A percentile compares a stretch with the other conserved stretches of the same genome.
Evolutionary conservation across 35 echinoderm and acorn worm species (phyloP).

Genomic region (Ophioderma brevispina): DNA sequence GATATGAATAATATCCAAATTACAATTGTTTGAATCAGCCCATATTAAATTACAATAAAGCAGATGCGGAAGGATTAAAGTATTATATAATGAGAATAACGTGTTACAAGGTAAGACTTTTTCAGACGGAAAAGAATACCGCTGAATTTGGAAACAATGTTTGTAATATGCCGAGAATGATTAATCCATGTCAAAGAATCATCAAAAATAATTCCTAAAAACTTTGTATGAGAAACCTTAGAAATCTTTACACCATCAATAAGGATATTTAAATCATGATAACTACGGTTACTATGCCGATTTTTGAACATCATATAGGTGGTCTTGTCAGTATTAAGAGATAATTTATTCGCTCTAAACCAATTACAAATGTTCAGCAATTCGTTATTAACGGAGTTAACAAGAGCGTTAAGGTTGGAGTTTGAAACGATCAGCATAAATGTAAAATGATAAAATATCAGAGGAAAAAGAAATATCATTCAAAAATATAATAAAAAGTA

Average conservation of each 20-base stretch:
- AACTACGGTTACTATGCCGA: too few species aligned
- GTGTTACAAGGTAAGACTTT: background rate
- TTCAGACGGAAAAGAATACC: background rate
- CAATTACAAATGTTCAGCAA: background rate
- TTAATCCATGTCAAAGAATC: background rate
- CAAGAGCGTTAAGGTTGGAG: background rate
- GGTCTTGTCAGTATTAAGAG: too few species aligned
- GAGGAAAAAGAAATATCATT: conserved; percentile 16
- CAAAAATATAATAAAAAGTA: conserved; percentile 42
- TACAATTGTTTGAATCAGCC: background rate
- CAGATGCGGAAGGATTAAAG: background rate
- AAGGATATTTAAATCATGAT: too few species aligned
- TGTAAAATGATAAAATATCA: background rate
- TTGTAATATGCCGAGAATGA: background rate
- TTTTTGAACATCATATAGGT: too few species aligned
- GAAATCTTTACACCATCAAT: too few species aligned
- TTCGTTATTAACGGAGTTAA: background rate
- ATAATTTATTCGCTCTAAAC: background rate
- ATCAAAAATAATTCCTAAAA: background rate
- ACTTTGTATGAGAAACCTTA: background rate
- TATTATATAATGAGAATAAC: background rate
- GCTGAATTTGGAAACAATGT: background rate
- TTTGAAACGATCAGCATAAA: conserved; percentile 1
- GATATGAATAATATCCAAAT: background rate
- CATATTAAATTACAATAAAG: background rate